Evolutionary conservation across 2,888 invertebrate genomes (phyloP).

Genomic region (Cabera pusaria): DNA sequence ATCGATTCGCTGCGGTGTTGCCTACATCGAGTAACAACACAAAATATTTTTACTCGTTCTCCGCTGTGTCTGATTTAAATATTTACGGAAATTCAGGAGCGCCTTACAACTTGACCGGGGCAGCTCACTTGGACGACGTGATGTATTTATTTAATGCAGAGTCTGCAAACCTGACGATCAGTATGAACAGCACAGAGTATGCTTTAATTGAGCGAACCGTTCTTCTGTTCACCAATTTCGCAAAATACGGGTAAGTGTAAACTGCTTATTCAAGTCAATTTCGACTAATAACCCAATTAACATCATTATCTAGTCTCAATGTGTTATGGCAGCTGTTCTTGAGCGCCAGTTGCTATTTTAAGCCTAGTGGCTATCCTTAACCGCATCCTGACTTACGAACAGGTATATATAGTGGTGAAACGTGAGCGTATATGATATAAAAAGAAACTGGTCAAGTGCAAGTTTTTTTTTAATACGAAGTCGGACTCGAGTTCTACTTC

Average conservation of each 20-base stretch:
- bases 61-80: constrained; percentile 5
- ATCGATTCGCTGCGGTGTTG: constrained; percentile 7
- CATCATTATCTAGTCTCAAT: too few relatives aligned
- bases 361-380: too few relatives aligned
- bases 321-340: too few relatives aligned
- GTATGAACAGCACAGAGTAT: constrained; percentile 38
- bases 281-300: background rate
- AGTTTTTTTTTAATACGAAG: too few relatives aligned
- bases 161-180: constrained; percentile 30
- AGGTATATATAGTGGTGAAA: too few relatives aligned
- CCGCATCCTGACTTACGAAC: too few relatives aligned
- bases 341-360: too few relatives aligned
- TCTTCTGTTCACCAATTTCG: constrained; percentile 60
- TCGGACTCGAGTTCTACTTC: too few relatives aligned
- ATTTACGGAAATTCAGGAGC: constrained; percentile 8
- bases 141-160: constrained; percentile 45
- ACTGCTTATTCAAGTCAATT: constrained; percentile 12
- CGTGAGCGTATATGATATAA: too few relatives aligned
- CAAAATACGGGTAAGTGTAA: constrained; percentile 60
- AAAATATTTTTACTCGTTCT: constrained; percentile 10
- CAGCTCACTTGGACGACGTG: constrained; percentile 42
- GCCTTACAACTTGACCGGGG: constrained; percentile 2
- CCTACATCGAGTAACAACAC: constrained; percentile 1
- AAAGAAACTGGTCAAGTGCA: too few relatives aligned
- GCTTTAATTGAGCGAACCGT: constrained; percentile 45